Base-by-base conservation (phyloP, 2,888 invertebrate genomes). In the Hirtodrosophila histrioides region DNA sequence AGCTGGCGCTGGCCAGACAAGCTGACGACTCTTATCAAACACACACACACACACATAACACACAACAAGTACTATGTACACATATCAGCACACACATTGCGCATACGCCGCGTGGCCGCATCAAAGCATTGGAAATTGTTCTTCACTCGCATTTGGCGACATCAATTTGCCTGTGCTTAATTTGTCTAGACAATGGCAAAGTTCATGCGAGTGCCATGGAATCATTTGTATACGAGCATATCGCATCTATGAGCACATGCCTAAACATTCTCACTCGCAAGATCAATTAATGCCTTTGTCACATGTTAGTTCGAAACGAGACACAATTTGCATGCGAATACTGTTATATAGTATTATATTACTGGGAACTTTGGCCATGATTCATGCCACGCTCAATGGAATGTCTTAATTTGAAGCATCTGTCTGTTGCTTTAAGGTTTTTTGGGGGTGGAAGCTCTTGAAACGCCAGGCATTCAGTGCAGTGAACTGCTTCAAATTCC, bases 121-220 rank as follows among this genome's bases (percentile, higher is more conserved):
- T 31, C 37, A 72, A 69, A 71, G 69, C 66, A 70, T 69, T 70
- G 63, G 64, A 68, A 56, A 69, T 57, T 68, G 70, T 54, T 56
- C 51, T 45, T 31, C 17, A 48, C 62, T 70, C 82, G 58, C 51
- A 39, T 33, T 61, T 67, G 57, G 75, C 69, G 75, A 75, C 78
- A 71, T 65, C 68, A 73, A 73, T 69, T 67, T 63, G 65, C 45
- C 63, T 86, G 82, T 67, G 63, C 82, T 86, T 78, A 83, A 83
- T 83, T 83, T 84, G 86, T 86, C 84, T 86, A 83, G 82, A 86
- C 82, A 86, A 86, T 84, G 82, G 78, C 86, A 83, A 81, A 83
- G 82, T 86, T 86, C 82, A 83, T 39, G 50, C 45, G 43, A 71
- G 51, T 71, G 60, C 50, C 71, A 66, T 67, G 45, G 45, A 45